phyloP scores from a whole-genome alignment of 2,113 vertebrate species.

The Lipotes vexillifer region DNA sequence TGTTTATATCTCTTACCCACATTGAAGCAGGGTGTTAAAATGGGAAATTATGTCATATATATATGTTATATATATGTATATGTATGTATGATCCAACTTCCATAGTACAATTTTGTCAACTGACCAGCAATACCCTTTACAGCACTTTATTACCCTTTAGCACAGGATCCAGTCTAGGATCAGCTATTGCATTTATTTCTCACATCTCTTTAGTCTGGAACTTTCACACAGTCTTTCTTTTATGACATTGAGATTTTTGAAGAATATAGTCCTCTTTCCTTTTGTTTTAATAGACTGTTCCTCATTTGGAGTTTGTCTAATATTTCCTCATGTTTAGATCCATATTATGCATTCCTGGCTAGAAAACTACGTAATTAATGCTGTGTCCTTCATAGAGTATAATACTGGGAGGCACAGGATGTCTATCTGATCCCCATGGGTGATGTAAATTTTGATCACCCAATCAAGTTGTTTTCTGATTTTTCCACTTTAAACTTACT shows the following conservation, averaged over 20 bases:
- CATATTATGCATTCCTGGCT: not conserved
- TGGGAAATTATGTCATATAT: not conserved
- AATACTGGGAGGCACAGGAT: not conserved
- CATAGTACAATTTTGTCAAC: not conserved
- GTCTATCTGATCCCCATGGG: not conserved
- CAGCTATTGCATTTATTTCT: not conserved
- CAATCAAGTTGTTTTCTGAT: slow-evolving; percentile 8
- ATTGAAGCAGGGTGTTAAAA: not conserved
- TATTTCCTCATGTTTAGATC: slow-evolving; percentile 20
- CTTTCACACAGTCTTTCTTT: not conserved
- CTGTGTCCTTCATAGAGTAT: not conserved
- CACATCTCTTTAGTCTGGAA: not conserved
- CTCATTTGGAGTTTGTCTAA: not conserved
- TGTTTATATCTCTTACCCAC: not conserved
- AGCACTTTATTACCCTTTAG: not conserved
- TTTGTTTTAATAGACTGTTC: not conserved
- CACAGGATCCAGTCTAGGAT: not conserved
- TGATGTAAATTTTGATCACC: slow-evolving; percentile 1
- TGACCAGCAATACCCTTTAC: not conserved
- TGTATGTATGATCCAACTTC: not conserved
- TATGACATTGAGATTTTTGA: not conserved
- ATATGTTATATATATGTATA: not conserved
- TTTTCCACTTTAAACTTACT: not conserved
- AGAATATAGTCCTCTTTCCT: not conserved
- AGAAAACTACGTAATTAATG: not conserved